Conservation (phyloP, 2,888 invertebrate genomes). For the Antitype chi region DNA sequence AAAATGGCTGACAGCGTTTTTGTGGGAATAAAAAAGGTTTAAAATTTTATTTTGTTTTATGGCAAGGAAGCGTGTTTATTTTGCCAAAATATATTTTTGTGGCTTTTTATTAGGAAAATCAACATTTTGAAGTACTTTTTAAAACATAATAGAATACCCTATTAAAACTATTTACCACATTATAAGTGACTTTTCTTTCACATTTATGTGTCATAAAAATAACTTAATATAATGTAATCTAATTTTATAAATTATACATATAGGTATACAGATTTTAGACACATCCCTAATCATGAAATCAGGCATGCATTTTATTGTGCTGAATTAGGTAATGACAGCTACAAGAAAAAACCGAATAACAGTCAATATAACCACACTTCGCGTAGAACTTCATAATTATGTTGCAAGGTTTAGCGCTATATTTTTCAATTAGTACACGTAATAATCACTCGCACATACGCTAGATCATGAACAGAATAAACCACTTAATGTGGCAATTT, state of each 20-base stretch:
- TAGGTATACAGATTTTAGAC: neutral
- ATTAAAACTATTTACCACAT: no score
- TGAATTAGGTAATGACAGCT: neutral
- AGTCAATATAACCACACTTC: neutral
- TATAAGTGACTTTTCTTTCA: no score
- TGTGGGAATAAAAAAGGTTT: no score
- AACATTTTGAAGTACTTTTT: no score
- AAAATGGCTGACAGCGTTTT: no score
- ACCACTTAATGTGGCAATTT: no score
- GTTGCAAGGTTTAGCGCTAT: neutral
- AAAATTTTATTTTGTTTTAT: no score
- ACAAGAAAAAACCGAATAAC: neutral
- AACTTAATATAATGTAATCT: neutral
- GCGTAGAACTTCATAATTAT: neutral
- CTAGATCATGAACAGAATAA: neutral
- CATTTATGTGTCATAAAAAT: neutral
- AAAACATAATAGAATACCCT: no score
- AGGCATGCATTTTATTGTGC: neutral
- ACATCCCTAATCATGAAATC: neutral
- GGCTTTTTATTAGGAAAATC: no score
- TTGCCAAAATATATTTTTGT: no score
- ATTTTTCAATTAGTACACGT: neutral
- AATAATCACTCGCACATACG: neutral
- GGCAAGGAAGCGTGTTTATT: no score
- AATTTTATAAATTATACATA: neutral